Evolutionary conservation across 1,140 invertebrate genomes (phyloP), one percentile per base, ranked within the genome.

Genomic region (Oscheius sp.): DNA sequence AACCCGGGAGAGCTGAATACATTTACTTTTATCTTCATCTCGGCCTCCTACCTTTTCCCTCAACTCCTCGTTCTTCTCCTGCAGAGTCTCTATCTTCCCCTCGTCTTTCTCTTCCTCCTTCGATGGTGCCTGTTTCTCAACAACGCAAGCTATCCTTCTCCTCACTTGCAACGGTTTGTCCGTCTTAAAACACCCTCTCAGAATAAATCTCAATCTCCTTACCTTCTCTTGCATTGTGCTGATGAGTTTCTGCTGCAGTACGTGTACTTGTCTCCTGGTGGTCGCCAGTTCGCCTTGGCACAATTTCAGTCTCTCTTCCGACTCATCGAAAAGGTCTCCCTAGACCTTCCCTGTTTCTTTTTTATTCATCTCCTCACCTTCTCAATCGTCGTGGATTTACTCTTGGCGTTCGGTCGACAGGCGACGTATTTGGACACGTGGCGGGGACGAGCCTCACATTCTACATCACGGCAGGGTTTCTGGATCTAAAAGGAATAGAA

Each of bases 361-460:
- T 7, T 63, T 63, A 34, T 7, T 69, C 23, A 2, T 26, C 26
- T 71, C 18, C 67, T 42, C 26, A 75, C 74, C 62, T 77, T 74
- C 38, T 69, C 72, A 15, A 75, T 80, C n/a, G 15, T 64, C 3
- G 75, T 79, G 4, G 23, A 38, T 45, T 76, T 80, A 15, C 72
- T 79, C 70, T 75, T 80, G 38, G 26, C 68, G 49, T 38, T 84
- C 10, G 82, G 82, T 64, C 73, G 66, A 36, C 82, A 83, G n/a
- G 78, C 77, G 15, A 83, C 82, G 61, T 83, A 83, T 71, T 83
- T 83, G 67, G 75, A 84, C 2, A 59, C 59, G 13, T 73, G 64
- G 49, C 79, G 75, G 10, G 80, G 80, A 13, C 66, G 65, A 3
- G 75, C 80, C 46, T 80, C 79, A 32, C 81, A 83, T 73, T 83